Base-by-base conservation (phyloP, 2,888 invertebrate species). In the Xylophagus ater region DNA sequence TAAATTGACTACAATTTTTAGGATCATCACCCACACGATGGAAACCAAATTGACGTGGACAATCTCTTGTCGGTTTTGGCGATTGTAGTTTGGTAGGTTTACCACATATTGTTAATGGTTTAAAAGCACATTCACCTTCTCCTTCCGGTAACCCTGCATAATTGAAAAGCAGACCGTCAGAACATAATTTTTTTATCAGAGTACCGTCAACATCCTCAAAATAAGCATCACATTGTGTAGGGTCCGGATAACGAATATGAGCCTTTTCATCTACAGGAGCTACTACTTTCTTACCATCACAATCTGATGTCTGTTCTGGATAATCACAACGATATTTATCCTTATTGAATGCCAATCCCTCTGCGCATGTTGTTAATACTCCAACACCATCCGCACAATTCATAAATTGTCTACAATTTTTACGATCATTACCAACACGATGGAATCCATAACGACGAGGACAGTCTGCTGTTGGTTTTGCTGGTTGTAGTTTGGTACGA, bases 281-380 rank as follows among this genome's bases (percentile, higher is more conserved):
- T n/a, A n/a, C n/a, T n/a, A n/a, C n/a, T n/a, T n/a, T n/a, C n/a
- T n/a, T n/a, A n/a, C n/a, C n/a, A n/a, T n/a, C n/a, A n/a, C n/a
- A n/a, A n/a, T n/a, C n/a, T n/a, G n/a, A n/a, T n/a, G 64, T 84
- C 55, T 81, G 74, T 66, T 89, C 89, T 2, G 88, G 85, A 87
- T 87, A 89, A 47, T 88, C 86, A 58, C 89, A 89, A 34, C 81
- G 73, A 56, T 85, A 83, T 3, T 69, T 73, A 15, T 74, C 74
- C 1, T 75, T 70, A 56, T 76, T 81, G 64, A 78, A 86, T 10
- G 87, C 87, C 26, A 89, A 65, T 14, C 88, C 88, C 54, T 86
- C 85, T 0, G 88, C 88, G 55, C 89, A 89, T 44, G 78, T 73
- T 55, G 84, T 78, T 32, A 76, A 65, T 47, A 69, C 74, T 7